Base-by-base conservation (phyloP, 2,797 vertebrate genomes). In the Fistularia tabacaria region DNA sequence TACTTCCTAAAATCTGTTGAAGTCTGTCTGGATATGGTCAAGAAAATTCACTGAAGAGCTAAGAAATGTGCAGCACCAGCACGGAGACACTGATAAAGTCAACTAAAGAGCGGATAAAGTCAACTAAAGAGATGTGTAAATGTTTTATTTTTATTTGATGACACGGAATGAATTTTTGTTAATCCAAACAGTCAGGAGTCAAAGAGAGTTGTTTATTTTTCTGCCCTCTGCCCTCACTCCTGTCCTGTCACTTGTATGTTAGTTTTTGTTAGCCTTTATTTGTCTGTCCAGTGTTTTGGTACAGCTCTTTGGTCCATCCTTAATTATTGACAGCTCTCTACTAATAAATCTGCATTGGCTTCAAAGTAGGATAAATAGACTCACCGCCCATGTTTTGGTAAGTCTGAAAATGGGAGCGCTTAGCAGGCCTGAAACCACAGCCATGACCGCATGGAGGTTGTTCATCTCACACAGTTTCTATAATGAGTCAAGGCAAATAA, bases 391-490 rank as follows among this genome's bases (percentile, higher is more conserved):
- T 0, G 97, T 99, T 90, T 99, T 99, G 56, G 91, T 91, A 49
- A 99, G 90, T 79, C 97, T 93, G 90, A 94, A 99, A 88, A 99
- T 99, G 0, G 97, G 97, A 59, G 96, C 97, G 37, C 97, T 99
- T 83, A 98, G 97, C 54, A 99, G 82, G 37, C 90, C 94, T 0
- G 97, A 99, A 54, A 99, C 94, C 74, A 99, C 97, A 5, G 97
- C 94, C 96, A 99, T 98, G 57, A 98, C 94, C 0, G 97, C 95
- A 40, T 99, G 97, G 13, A 99, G 94, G 76, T 96, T 99, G 83
- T 99, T 99, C 82, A 98, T 91, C 69, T 99, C 97, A 55, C 95
- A 98, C 38, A 99, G 90, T 88, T 99, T 99, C 97, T 99, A 74
- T 55, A 64, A 54, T 75, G 15, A 38, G 58, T 38, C 9, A 14